These are phyloP conservation scores for Chloromyia formosa DNA, from an alignment of 2,888 invertebrate species.

Conservation along the genomic window DNA sequence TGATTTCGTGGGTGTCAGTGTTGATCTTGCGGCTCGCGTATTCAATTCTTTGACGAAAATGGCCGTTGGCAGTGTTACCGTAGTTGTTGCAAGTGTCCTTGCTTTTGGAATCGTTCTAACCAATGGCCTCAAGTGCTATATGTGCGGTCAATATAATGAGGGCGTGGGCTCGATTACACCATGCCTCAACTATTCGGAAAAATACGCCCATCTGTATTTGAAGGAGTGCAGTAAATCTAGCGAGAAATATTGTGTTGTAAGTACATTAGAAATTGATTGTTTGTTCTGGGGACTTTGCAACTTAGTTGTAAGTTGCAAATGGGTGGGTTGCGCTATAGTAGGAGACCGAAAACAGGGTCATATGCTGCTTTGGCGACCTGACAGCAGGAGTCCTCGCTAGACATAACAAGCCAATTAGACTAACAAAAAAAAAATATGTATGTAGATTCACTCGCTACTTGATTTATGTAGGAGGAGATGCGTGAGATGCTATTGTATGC, in stretches of 20 bases:
- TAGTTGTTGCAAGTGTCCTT: conserved; percentile 31
- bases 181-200: conserved; percentile 76
- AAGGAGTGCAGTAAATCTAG: conserved; percentile 73
- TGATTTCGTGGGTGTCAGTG: not conserved
- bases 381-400: too few species aligned
- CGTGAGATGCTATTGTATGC: too few species aligned
- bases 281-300: not conserved
- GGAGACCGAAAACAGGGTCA: too few species aligned
- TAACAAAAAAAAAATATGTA: too few species aligned
- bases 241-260: conserved; percentile 79
- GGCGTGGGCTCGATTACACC: conserved; percentile 87
- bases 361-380: too few species aligned
- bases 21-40: too few species aligned
- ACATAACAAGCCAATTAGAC: too few species aligned
- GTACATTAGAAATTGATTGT: conserved; percentile 61
- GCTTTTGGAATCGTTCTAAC: conserved; percentile 54
- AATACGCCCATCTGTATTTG: conserved; percentile 71
- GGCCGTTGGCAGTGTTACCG: conserved; percentile 22
- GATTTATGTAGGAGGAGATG: too few species aligned
- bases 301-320: too few species aligned
- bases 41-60: not conserved
- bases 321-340: too few species aligned
- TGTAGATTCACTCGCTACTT: too few species aligned
- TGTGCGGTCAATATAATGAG: conserved; percentile 85
- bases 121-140: conserved; percentile 71